phyloP scores from a whole-genome alignment of 1,140 invertebrate genomes.

The Camponotus vicinus region DNA sequence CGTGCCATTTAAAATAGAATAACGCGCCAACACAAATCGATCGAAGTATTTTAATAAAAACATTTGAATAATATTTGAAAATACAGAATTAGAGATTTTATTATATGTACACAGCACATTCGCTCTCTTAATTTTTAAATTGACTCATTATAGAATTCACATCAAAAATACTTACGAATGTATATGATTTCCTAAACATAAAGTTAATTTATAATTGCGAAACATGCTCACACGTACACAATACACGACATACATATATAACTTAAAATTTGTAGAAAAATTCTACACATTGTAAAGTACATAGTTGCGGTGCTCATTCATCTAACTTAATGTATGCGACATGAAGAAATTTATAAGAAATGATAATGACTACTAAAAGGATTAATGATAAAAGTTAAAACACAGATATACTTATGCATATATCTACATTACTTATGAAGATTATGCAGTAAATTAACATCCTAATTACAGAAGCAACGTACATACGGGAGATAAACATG shows the following conservation, averaged over 20 bases:
- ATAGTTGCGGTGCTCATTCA: not conserved
- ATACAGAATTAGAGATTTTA: not conserved
- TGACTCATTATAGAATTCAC: not conserved
- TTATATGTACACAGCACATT: no score
- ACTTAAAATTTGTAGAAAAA: not conserved
- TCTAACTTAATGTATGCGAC: not conserved
- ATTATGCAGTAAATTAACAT: not conserved
- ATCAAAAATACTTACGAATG: not conserved
- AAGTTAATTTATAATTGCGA: not conserved
- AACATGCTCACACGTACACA: not conserved
- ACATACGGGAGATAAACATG: conserved; percentile 12
- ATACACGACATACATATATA: no score
- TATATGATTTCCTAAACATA: not conserved
- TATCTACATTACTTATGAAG: not conserved
- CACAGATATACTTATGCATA: not conserved
- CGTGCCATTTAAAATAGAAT: not conserved
- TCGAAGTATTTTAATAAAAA: not conserved
- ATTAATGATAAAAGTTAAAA: not conserved
- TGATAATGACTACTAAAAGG: not conserved
- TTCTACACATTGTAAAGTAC: not conserved
- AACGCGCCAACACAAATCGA: not conserved
- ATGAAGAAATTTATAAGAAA: not conserved
- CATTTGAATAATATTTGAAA: not conserved
- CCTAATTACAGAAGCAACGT: not conserved
- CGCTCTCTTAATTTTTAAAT: not conserved